phyloP scores from a whole-genome alignment of 2,113 vertebrate species.

The Melierax canorus region DNA sequence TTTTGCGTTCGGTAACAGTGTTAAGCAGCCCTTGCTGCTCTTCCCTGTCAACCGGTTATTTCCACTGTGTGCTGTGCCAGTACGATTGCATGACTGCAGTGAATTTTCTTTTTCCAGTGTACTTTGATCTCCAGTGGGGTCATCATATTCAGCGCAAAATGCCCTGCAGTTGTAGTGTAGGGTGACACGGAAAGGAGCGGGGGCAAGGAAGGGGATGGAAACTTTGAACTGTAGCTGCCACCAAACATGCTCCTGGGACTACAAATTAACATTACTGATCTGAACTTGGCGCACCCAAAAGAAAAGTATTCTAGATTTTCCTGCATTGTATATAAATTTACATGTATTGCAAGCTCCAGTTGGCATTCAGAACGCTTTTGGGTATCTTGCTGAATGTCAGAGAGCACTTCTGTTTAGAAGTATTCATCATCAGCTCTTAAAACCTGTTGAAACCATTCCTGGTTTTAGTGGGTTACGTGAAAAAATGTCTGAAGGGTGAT shows the following conservation, averaged over 20 bases:
- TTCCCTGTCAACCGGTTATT: neutral
- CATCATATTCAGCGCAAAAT: rapidly evolving
- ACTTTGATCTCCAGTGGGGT: neutral
- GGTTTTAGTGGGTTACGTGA: neutral
- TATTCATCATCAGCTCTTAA: neutral
- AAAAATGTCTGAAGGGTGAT: neutral
- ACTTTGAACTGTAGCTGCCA: neutral
- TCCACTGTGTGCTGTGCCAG: rapidly evolving
- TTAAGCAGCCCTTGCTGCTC: neutral
- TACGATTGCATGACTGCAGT: neutral
- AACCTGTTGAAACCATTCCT: neutral
- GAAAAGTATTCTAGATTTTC: neutral
- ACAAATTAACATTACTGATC: neutral
- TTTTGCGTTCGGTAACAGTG: neutral
- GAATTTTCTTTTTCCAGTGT: neutral
- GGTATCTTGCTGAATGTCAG: neutral
- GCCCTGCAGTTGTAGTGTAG: neutral
- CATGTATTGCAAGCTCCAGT: neutral
- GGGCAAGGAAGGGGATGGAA: neutral
- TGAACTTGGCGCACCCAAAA: neutral
- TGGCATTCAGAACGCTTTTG: neutral
- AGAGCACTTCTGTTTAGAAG: neutral
- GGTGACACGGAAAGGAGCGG: neutral
- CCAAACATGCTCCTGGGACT: neutral
- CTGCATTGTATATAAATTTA: neutral